Evolutionary conservation across 2,888 invertebrate genomes (phyloP), one percentile per base, ranked within the genome.

Genomic region (Erpobdella octoculata): DNA sequence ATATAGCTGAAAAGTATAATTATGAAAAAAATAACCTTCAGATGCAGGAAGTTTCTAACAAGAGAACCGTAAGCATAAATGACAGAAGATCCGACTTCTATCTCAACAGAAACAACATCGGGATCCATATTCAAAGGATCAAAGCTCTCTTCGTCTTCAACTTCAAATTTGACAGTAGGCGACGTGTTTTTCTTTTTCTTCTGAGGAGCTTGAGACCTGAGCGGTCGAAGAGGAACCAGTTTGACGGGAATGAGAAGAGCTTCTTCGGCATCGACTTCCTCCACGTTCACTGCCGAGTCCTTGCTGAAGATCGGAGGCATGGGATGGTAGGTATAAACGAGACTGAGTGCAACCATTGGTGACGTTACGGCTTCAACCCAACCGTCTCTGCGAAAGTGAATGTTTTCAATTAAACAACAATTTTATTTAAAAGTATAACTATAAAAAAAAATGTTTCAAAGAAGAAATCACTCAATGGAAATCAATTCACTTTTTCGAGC

Each of bases 351-450:
- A 5, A 93, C 91, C 75, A 94, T 93, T 0, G 94, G 93, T 6
- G 95, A 93, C 64, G 91, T 91, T 94, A 94, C 94, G 80, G 94
- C 94, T 81, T 95, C 94, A 0, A 95, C 88, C 96, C 96, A 97
- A 1, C 94, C 93, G 74, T 81, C 81, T 75, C 84, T 84, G 78
- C 6, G 76, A 72, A 70, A 62, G 33, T 4, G 33, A 9, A 41
- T 41, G n/a, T 41, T 41, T 41, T 15, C n/a, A 41, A 41, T 41
- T 41, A 15, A 41, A 15, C 46, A 41, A 41, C 46, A 12, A 62
- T 62, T 33, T 33, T n/a, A n/a, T 62, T 6, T 33, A 33, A 62
- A 5, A 31, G 28, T 25, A 12, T 25, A 25, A 59, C 36, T 21
- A 58, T 58, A 15, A 28, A 18, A 53, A 58, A 21, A 48, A 25